phyloP scores from a whole-genome alignment of 1,140 invertebrate genomes.

The Apolygus lucorum region DNA sequence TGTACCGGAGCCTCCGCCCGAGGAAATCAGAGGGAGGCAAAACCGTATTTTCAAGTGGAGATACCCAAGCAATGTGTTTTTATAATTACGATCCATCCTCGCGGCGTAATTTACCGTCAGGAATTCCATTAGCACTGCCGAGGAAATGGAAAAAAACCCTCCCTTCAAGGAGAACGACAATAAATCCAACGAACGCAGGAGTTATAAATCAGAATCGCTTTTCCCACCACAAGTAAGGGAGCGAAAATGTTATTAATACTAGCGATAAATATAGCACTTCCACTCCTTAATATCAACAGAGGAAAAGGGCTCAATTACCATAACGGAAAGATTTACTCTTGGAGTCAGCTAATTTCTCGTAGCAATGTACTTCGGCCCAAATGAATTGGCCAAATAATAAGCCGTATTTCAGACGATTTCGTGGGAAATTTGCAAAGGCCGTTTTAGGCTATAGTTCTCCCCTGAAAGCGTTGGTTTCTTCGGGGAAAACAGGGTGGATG shows the following conservation, averaged over 20 bases:
- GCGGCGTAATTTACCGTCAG: background rate
- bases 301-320: background rate
- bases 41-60: too few species aligned
- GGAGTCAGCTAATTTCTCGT: too few species aligned
- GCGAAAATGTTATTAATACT: background rate
- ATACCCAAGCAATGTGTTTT: background rate
- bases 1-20: too few species aligned
- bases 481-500: too few species aligned
- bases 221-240: background rate
- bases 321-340: background rate
- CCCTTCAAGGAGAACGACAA: background rate
- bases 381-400: too few species aligned
- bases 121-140: background rate
- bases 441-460: too few species aligned
- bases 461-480: too few species aligned
- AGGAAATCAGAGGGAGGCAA: too few species aligned
- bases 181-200: background rate
- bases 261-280: background rate
- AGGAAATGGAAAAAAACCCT: background rate
- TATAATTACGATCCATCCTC: background rate
- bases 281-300: background rate
- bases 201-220: background rate
- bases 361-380: too few species aligned
- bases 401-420: too few species aligned
- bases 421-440: too few species aligned